Evolutionary conservation across 2,113 vertebrate species (phyloP).

Genomic region (Halichoeres trimaculatus): DNA sequence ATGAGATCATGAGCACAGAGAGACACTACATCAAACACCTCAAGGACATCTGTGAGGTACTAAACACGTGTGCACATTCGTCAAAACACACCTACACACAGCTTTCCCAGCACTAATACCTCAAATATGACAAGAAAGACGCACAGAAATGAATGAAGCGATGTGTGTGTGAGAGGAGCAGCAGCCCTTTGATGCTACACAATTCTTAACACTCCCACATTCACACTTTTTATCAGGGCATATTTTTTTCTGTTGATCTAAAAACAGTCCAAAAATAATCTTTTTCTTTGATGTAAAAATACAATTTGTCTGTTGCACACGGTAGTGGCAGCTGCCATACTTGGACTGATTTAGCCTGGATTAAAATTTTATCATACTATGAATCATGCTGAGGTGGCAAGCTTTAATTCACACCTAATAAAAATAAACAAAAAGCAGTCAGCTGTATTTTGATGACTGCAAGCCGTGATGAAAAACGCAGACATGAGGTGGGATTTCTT

Average conservation of each 20-base stretch:
- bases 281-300: constrained; percentile 30
- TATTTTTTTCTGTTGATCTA: constrained; percentile 31
- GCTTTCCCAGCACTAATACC: not conserved
- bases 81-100: constrained; percentile 15
- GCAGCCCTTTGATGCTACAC: constrained; percentile 12
- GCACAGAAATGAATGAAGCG: constrained; percentile 22
- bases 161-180: not conserved
- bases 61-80: constrained; percentile 25
- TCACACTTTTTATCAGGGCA: constrained; percentile 41
- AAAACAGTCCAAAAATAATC: constrained; percentile 36
- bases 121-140: not conserved
- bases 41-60: constrained; percentile 99
- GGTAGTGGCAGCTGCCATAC: constrained; percentile 15
- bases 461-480: not conserved
- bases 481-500: too few species aligned
- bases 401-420: constrained; percentile 45
- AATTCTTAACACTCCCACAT: constrained; percentile 63
- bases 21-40: constrained; percentile 99
- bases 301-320: constrained; percentile 34
- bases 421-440: constrained; percentile 29
- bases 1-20: constrained; percentile 99
- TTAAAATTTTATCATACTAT: constrained; percentile 42
- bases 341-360: constrained; percentile 11
- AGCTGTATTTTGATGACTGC: not conserved
- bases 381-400: constrained; percentile 39